Evolutionary conservation across 2,797 vertebrate species (phyloP), one percentile per base, ranked within the genome.

Genomic region (Poeciliopsis presidionis): DNA sequence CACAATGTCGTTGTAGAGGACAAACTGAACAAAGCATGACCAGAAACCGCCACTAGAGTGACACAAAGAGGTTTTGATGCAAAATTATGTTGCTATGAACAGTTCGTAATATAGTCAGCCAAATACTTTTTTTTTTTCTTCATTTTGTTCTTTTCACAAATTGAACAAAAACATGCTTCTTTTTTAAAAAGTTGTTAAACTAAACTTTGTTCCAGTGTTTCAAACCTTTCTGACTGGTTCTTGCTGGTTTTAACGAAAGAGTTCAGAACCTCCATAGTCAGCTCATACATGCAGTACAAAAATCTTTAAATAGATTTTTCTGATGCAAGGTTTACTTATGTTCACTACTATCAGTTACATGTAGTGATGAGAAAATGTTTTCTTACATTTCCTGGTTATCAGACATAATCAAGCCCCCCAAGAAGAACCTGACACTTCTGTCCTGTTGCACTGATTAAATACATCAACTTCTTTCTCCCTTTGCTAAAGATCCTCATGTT

Each of bases 321-420:
- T 93, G 86, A 85, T 86, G 75, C 45, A 73, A 74, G 86, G 81
- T n/a, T n/a, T 28, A 36, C 28, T 45, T 93, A 93, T 93, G 79
- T 81, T 63, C 41, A 0, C 36, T 45, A 79, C 86, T 95, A 94
- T 94, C 93, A 74, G 85, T 94, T 94, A 87, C 91, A 92, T 84
- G 77, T 76, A 41, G 78, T 47, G 83, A 80, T 18, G 84, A 89
- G 93, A 95, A 94, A 95, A 93, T 87, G 88, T 87, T 91, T 93
- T 85, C 91, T 90, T 53, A 92, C 93, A 70, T 86, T 83, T 78
- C 80, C 83, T 67, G 43, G 74, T 83, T 53, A 67, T 75, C 79
- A 84, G 20, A 22, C 8, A 13, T 16, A 45, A 74, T 81, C 74
- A 28, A 76, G 80, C 30, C 69, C 82, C 65, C 85, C 88, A 2